phyloP scores from a whole-genome alignment of 2,797 vertebrate genomes.

The Pelochelys cantorii region DNA sequence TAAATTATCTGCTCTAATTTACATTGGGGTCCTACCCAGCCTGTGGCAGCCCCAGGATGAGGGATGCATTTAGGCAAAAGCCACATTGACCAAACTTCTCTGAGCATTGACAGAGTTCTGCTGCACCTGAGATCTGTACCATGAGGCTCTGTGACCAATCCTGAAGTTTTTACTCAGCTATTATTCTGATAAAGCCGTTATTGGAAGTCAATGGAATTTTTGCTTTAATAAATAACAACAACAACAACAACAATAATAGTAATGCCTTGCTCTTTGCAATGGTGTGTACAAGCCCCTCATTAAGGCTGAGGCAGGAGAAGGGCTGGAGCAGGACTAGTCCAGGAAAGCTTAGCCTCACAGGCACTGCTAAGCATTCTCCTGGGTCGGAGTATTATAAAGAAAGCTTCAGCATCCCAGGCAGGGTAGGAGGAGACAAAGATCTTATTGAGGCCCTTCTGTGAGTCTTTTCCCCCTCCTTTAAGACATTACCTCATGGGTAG shows the following conservation, averaged over 20 bases:
- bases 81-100: neutral
- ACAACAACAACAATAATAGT: neutral
- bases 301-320: neutral
- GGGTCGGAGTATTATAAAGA: neutral
- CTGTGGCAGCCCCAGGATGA: fast-evolving
- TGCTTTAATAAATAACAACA: neutral
- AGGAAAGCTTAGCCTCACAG: neutral
- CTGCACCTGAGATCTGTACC: neutral
- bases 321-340: neutral
- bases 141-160: neutral
- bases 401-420: neutral
- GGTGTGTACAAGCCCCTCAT: neutral
- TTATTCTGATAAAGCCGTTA: neutral
- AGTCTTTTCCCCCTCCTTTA: neutral
- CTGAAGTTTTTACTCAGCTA: neutral
- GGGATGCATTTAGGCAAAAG: neutral
- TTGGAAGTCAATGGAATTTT: neutral
- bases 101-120: neutral
- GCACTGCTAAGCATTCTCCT: neutral
- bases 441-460: neutral
- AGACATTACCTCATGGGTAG: neutral
- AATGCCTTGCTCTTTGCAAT: neutral
- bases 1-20: neutral
- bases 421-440: neutral
- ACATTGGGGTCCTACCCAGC: neutral